A percentile compares a stretch with the other conserved stretches of the same genome.
phyloP scores from a whole-genome alignment of 2,113 vertebrate species.

The Malurus alboscapulatus region DNA sequence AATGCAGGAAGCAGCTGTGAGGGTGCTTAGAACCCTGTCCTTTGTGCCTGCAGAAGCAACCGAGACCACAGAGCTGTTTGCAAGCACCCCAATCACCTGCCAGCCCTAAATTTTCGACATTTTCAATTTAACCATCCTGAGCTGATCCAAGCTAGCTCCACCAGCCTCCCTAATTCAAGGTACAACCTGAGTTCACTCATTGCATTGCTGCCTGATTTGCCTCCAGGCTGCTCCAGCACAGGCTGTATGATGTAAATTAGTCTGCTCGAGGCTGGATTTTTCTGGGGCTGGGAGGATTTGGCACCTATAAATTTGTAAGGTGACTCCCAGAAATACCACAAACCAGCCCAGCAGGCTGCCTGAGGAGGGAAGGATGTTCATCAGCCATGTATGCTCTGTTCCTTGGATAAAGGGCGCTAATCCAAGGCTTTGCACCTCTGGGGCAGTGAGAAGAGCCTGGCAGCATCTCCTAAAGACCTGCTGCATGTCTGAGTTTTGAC shows the following conservation, averaged over 20 bases:
- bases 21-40: fast-evolving
- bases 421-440: background rate
- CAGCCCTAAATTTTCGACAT: background rate
- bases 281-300: background rate
- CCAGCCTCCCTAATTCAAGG: background rate
- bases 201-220: background rate
- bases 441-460: background rate
- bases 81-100: background rate
- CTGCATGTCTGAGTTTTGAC: background rate
- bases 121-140: background rate
- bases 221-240: background rate
- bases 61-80: background rate
- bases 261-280: background rate
- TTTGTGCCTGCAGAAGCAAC: background rate
- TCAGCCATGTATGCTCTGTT: background rate
- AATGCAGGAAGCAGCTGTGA: background rate
- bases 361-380: background rate
- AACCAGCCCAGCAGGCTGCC: background rate
- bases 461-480: background rate
- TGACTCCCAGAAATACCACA: background rate
- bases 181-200: background rate
- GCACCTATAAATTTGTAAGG: background rate
- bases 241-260: background rate
- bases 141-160: background rate
- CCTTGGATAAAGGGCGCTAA: background rate